phyloP scores from a whole-genome alignment of 2,888 invertebrate species.

The Dione juno region DNA sequence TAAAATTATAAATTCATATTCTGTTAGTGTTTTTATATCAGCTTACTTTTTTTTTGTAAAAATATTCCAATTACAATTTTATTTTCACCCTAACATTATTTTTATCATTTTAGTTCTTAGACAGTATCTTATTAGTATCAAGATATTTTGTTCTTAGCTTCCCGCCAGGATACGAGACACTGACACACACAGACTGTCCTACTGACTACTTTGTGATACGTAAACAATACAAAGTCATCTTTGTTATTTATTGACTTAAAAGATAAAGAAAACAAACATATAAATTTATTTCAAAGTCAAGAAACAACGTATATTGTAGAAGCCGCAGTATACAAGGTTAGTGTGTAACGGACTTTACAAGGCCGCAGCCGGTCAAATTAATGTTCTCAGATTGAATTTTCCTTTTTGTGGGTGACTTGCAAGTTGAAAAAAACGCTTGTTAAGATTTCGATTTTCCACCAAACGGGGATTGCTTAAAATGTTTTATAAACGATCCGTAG shows the following conservation, averaged over 20 bases:
- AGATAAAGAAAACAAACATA: background rate
- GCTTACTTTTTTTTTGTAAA: too few species aligned
- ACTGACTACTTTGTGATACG: too few species aligned
- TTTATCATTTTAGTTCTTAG: too few species aligned
- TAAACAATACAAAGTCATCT: too few species aligned
- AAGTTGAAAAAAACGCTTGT: constrained; percentile 38
- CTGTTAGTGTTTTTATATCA: too few species aligned
- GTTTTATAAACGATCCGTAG: constrained; percentile 21
- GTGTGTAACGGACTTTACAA: constrained; percentile 28
- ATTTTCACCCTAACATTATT: too few species aligned
- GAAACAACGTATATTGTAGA: constrained; percentile 1
- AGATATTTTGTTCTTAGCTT: too few species aligned
- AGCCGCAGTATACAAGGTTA: background rate
- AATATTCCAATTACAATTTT: too few species aligned
- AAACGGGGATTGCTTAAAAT: constrained; percentile 12
- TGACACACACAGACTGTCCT: too few species aligned
- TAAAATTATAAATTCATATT: too few species aligned
- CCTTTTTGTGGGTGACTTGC: constrained; percentile 46
- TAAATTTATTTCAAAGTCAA: constrained; percentile 4
- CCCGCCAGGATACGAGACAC: too few species aligned
- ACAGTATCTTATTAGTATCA: too few species aligned
- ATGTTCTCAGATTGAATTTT: constrained; percentile 44
- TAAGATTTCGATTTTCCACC: constrained; percentile 35
- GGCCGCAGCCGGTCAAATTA: constrained; percentile 41
- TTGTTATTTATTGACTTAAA: background rate